Percentiles rank a stretch among this genome's conserved stretches.
Conservation (phyloP, 2,113 vertebrate genomes). For the Malaclemys terrapin region DNA sequence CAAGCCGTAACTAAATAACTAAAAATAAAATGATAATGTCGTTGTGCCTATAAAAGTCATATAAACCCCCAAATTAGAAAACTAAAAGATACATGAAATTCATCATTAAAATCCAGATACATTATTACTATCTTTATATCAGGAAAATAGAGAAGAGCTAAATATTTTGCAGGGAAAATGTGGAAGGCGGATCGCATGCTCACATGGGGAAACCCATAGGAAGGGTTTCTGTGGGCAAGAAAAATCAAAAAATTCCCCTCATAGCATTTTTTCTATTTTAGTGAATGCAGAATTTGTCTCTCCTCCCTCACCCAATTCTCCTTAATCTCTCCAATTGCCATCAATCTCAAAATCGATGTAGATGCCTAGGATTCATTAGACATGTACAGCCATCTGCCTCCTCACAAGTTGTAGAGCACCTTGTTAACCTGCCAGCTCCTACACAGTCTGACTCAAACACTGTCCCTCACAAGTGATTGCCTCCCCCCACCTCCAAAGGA, state of each 20-base stretch:
- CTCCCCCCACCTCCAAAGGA: conserved; percentile 23
- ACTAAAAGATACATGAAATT: not conserved
- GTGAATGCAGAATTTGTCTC: conserved; percentile 74
- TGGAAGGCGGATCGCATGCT: conserved; percentile 50
- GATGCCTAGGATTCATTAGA: not conserved
- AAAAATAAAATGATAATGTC: not conserved
- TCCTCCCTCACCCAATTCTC: conserved; percentile 71
- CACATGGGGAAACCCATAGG: not conserved
- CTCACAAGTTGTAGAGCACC: conserved; percentile 61
- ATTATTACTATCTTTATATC: not conserved
- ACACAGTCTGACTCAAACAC: conserved; percentile 72
- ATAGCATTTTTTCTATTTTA: conserved; percentile 54
- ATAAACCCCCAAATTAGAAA: not conserved
- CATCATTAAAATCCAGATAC: not conserved
- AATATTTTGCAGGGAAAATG: not conserved
- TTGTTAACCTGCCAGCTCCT: conserved; percentile 71
- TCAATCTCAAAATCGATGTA: not conserved
- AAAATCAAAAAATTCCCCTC: conserved; percentile 51
- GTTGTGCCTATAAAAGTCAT: not conserved
- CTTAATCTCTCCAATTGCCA: conserved; percentile 67
- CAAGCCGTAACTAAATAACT: not conserved
- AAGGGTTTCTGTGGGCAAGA: conserved; percentile 52
- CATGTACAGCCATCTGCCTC: conserved; percentile 55
- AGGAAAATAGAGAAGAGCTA: not conserved
- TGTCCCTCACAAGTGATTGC: conserved; percentile 73